A percentile compares a stretch with the other conserved stretches of the same genome.
Conservation (phyloP, 2,888 invertebrate species). For the Agriopis leucophaearia region DNA sequence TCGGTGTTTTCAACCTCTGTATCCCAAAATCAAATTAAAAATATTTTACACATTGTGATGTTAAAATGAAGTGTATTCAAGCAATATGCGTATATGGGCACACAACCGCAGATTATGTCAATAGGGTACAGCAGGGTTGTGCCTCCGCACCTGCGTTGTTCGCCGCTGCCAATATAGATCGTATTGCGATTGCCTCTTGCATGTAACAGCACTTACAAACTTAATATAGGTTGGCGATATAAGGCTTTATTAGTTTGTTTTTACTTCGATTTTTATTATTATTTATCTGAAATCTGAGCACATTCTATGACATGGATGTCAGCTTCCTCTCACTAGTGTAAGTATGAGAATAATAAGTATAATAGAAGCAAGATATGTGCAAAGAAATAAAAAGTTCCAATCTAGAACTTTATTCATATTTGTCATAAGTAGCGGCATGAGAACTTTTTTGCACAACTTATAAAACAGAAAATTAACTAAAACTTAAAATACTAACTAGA, state of each 20-base stretch:
- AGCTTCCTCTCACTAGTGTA: too few species aligned
- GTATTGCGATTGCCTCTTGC: conserved; percentile 30
- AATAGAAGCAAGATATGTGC: too few species aligned
- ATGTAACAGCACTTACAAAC: conserved; percentile 33
- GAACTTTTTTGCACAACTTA: too few species aligned
- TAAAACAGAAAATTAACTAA: too few species aligned
- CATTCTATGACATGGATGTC: not conserved
- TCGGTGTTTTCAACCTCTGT: too few species aligned
- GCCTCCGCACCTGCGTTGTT: conserved; percentile 38
- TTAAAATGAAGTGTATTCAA: conserved; percentile 26
- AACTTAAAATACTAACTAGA: too few species aligned
- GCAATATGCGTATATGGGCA: conserved; percentile 41
- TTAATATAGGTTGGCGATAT: conserved; percentile 35
- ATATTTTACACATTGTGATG: conserved; percentile 2
- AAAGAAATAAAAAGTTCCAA: too few species aligned
- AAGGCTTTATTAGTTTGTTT: conserved; percentile 24
- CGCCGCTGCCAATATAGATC: conserved; percentile 35
- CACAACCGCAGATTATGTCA: conserved; percentile 42
- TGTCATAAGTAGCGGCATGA: too few species aligned
- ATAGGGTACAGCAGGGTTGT: conserved; percentile 28
- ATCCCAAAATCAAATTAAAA: not conserved
- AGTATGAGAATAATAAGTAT: too few species aligned
- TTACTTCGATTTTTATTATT: conserved; percentile 12
- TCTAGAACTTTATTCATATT: too few species aligned
- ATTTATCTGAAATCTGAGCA: not conserved